Evolutionary conservation across 2,113 vertebrate species (phyloP).

Genomic region (Rattus norvegicus): GRCr8 NC_086037.1:33348001-33348500

Average conservation of each 20-base stretch:
- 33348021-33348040: not conserved
- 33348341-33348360: not conserved
- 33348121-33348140: not conserved
- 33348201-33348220: constrained; percentile 34
- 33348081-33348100: constrained; percentile 43
- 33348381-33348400: not conserved
- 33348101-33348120: constrained; percentile 2
- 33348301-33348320: not conserved
- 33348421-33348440: not conserved
- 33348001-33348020: accelerated
- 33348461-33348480: not conserved
- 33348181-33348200: constrained; percentile 50
- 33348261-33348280: not conserved
- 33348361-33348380: not conserved
- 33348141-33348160: not conserved
- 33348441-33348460: constrained; percentile 29
- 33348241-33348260: not conserved
- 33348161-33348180: constrained; percentile 7
- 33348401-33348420: constrained; percentile 37
- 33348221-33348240: not conserved
- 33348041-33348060: not conserved
- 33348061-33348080: constrained; percentile 35
- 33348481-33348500: not conserved
- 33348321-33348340: not conserved
- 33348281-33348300: not conserved